phyloP scores from a whole-genome alignment of 2,888 invertebrate species.

The Steromphala cineraria region DNA sequence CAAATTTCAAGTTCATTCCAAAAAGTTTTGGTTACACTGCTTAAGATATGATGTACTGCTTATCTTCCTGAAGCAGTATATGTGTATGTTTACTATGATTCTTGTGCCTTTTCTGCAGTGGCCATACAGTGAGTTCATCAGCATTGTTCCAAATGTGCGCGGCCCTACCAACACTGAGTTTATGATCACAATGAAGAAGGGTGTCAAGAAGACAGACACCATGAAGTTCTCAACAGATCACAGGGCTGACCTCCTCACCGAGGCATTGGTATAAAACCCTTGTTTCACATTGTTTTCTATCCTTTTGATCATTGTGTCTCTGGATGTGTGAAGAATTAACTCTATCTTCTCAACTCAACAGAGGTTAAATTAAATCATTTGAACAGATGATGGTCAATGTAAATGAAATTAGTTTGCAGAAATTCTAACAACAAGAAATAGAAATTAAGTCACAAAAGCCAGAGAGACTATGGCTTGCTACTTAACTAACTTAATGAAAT shows the following conservation, averaged over 20 bases:
- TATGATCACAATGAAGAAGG: slow-evolving; percentile 85
- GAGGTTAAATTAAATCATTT: too few relatives aligned
- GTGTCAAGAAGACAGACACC: slow-evolving; percentile 90
- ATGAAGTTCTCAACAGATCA: slow-evolving; percentile 98
- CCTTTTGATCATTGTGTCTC: not conserved
- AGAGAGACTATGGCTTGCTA: too few relatives aligned
- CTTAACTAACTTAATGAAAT: too few relatives aligned
- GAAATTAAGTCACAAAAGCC: too few relatives aligned
- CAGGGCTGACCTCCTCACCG: slow-evolving; percentile 92
- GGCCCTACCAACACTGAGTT: slow-evolving; percentile 76
- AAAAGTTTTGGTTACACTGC: too few relatives aligned
- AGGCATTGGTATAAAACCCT: slow-evolving; percentile 81
- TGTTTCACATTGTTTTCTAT: not conserved
- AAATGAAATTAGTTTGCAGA: too few relatives aligned
- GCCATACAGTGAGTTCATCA: slow-evolving; percentile 77
- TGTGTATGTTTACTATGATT: too few relatives aligned
- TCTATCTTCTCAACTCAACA: not conserved
- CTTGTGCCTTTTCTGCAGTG: slow-evolving; percentile 73
- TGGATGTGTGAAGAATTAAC: not conserved
- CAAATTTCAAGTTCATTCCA: too few relatives aligned
- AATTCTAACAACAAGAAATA: too few relatives aligned
- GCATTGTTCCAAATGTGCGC: slow-evolving; percentile 74
- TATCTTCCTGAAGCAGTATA: too few relatives aligned
- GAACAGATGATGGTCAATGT: too few relatives aligned
- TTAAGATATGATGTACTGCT: too few relatives aligned